phyloP scores from a whole-genome alignment of 2,797 vertebrate species.

The Monodelphis domestica region DNA sequence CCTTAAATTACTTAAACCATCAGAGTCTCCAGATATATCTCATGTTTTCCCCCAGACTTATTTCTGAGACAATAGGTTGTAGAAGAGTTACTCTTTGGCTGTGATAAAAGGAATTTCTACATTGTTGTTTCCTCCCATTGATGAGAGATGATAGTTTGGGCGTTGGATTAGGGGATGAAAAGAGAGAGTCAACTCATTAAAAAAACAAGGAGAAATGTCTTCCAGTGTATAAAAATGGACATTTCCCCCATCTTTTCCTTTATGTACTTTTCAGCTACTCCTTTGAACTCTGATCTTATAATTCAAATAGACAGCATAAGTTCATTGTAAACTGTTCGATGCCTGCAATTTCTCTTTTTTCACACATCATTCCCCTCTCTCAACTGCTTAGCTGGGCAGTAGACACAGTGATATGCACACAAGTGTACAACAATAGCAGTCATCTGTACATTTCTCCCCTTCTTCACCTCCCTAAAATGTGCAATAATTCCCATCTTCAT shows the following conservation, averaged over 20 bases:
- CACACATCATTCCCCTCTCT: not conserved
- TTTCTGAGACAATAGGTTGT: not conserved
- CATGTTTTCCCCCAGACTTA: too few relatives aligned
- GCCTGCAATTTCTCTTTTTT: not conserved
- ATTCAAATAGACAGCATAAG: not conserved
- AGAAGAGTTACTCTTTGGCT: not conserved
- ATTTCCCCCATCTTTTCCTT: not conserved
- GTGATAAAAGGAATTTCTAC: not conserved
- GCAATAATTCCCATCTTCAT: not conserved
- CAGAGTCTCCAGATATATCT: too few relatives aligned
- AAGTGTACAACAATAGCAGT: not conserved
- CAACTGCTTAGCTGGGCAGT: not conserved
- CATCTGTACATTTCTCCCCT: not conserved
- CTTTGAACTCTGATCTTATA: not conserved
- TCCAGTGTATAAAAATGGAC: not conserved
- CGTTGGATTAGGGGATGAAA: not conserved
- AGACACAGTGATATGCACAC: not conserved
- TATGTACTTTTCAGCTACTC: not conserved
- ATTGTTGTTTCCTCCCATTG: not conserved
- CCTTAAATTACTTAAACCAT: not conserved
- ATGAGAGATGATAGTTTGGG: not conserved
- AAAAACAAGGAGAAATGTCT: not conserved
- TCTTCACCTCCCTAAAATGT: not conserved
- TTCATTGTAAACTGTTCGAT: not conserved
- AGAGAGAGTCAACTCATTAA: not conserved